Conservation (phyloP, 2,113 vertebrate genomes). For the Protomyctophum bolini region DNA sequence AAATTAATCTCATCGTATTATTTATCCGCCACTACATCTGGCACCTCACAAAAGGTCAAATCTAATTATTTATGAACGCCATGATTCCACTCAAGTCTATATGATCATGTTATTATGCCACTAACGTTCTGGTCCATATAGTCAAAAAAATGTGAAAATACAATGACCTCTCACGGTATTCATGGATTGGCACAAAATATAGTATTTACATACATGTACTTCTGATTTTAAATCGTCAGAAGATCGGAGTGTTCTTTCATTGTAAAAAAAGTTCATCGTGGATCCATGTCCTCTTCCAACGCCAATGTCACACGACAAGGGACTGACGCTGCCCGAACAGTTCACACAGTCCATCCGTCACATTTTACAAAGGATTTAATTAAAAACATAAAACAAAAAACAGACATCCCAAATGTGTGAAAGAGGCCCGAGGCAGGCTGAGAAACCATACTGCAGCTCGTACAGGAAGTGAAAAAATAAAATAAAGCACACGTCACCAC, state of each 20-base stretch:
- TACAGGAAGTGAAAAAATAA: slow-evolving; percentile 23
- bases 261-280: background rate
- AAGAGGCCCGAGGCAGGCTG: slow-evolving; percentile 13
- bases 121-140: slow-evolving; percentile 23
- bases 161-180: slow-evolving; percentile 21
- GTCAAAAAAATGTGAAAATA: background rate
- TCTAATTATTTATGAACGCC: slow-evolving; percentile 16
- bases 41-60: background rate
- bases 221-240: slow-evolving; percentile 18
- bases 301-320: slow-evolving; percentile 1
- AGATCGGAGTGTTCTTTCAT: slow-evolving; percentile 32
- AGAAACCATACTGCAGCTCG: slow-evolving; percentile 24
- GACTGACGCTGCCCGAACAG: slow-evolving; percentile 34
- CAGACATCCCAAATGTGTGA: slow-evolving; percentile 15
- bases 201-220: slow-evolving; percentile 19
- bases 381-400: slow-evolving; percentile 1
- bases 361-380: slow-evolving; percentile 7
- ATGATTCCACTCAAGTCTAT: slow-evolving; percentile 28
- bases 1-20: too few relatives aligned
- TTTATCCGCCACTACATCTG: background rate
- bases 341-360: slow-evolving; percentile 17
- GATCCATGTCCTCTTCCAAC: slow-evolving; percentile 2
- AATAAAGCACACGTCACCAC: background rate
- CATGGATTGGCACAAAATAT: slow-evolving; percentile 36
- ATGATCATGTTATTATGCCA: slow-evolving; percentile 9